Percentiles rank a stretch among this genome's conserved stretches.
These are phyloP conservation scores for Ondatra zibethicus DNA, from an alignment of 2,113 vertebrate genomes.

Conservation along the genomic window DNA sequence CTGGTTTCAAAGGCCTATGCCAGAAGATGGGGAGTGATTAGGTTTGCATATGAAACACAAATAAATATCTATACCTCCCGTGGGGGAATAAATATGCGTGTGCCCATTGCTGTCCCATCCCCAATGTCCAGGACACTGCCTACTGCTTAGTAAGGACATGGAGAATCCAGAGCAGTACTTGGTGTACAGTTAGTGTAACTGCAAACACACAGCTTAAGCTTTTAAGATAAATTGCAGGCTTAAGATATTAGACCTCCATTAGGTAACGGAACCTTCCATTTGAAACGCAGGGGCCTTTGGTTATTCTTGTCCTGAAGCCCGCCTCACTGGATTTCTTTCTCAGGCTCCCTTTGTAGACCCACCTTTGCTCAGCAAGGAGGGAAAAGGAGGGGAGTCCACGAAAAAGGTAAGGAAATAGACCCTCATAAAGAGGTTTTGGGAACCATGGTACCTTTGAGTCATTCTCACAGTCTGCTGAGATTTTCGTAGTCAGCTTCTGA, in stretches of 20 bases:
- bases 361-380: neutral
- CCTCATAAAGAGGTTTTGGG: neutral
- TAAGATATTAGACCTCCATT: neutral
- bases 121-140: neutral
- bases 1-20: neutral
- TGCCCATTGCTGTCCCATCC: neutral
- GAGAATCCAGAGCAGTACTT: neutral
- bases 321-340: neutral
- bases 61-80: neutral
- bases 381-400: too few species aligned
- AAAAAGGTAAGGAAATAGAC: neutral
- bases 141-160: neutral
- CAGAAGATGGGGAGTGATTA: neutral
- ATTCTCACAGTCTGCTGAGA: neutral
- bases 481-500: neutral
- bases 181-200: rapidly evolving
- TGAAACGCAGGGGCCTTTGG: neutral
- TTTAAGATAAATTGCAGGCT: neutral
- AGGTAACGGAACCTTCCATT: neutral
- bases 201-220: neutral
- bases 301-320: neutral
- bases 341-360: neutral
- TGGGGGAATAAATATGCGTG: too few species aligned
- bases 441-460: neutral
- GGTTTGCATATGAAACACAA: neutral